Percentiles rank a stretch among this genome's conserved stretches.
These are phyloP conservation scores for Euproctis similis DNA, from an alignment of 2,888 invertebrate genomes.

Conservation along the genomic window DNA sequence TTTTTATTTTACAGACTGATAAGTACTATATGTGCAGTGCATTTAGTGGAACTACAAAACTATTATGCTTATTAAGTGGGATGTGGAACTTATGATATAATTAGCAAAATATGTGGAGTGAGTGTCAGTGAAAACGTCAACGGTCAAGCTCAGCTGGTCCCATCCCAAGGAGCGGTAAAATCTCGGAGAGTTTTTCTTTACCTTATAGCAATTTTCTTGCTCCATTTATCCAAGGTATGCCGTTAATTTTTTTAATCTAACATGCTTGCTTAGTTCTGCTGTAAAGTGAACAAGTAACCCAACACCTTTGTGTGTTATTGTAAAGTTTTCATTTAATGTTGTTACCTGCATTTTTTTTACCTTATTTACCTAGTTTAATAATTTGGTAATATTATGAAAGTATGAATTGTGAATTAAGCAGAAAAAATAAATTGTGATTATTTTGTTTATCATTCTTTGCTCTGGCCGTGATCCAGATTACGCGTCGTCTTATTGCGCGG, in stretches of 20 bases:
- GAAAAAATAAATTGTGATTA: slow-evolving; percentile 19
- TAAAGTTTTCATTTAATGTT: slow-evolving; percentile 9
- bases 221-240: slow-evolving; percentile 70
- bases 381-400: slow-evolving; percentile 2
- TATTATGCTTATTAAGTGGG: slow-evolving; percentile 6
- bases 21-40: slow-evolving; percentile 13
- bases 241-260: slow-evolving; percentile 45
- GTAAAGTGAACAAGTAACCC: slow-evolving; percentile 13
- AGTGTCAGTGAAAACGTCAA: slow-evolving; percentile 57
- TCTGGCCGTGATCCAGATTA: slow-evolving; percentile 73
- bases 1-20: slow-evolving; percentile 30
- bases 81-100: slow-evolving; percentile 12
- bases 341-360: no score
- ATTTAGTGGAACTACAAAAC: slow-evolving; percentile 5
- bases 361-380: slow-evolving; percentile 13
- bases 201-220: slow-evolving; percentile 59
- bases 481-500: slow-evolving; percentile 68
- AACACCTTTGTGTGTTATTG: slow-evolving; percentile 16
- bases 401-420: slow-evolving; percentile 9
- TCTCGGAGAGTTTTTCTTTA: slow-evolving; percentile 62
- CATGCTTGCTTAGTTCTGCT: slow-evolving; percentile 23
- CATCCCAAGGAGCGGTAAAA: slow-evolving; percentile 66
- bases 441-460: slow-evolving; percentile 41
- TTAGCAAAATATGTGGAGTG: slow-evolving; percentile 25
- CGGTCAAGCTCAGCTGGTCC: slow-evolving; percentile 71